These are phyloP conservation scores for Alouatta caraya DNA, from an alignment of 2,797 vertebrate species.

Conservation along the genomic window DNA sequence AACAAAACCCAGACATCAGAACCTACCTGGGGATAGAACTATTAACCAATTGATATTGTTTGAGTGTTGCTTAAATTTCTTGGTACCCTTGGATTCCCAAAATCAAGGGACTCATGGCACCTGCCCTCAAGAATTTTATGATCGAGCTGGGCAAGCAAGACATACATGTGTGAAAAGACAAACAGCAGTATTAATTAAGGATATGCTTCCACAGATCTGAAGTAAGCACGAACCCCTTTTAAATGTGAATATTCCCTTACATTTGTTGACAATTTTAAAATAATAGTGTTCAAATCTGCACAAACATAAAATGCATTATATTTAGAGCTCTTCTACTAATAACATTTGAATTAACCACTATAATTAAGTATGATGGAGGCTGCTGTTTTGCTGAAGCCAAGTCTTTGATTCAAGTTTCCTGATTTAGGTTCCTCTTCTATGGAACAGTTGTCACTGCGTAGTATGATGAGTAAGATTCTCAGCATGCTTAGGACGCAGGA, in stretches of 20 bases:
- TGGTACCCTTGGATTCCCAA: not conserved
- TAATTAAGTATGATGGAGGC: not conserved
- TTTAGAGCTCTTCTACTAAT: not conserved
- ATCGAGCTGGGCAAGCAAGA: not conserved
- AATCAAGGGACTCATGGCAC: not conserved
- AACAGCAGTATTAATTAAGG: not conserved
- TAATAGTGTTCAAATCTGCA: not conserved
- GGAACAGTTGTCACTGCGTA: not conserved
- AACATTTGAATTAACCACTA: not conserved
- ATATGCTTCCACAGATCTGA: not conserved
- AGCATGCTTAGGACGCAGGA: not conserved
- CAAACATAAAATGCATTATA: not conserved
- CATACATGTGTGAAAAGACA: accelerated
- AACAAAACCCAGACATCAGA: not conserved
- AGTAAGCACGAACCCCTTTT: not conserved
- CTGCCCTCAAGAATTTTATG: not conserved
- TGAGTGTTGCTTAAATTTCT: not conserved
- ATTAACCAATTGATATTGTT: not conserved
- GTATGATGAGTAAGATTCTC: not conserved
- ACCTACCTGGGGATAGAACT: accelerated
- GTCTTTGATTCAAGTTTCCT: not conserved
- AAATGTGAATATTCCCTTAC: not conserved
- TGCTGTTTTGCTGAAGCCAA: not conserved
- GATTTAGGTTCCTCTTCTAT: not conserved
- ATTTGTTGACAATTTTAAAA: not conserved